phyloP scores from a whole-genome alignment of 30 jellyfish, hydroid and myxozoan genomes.

The Turritopsis rubra region DNA sequence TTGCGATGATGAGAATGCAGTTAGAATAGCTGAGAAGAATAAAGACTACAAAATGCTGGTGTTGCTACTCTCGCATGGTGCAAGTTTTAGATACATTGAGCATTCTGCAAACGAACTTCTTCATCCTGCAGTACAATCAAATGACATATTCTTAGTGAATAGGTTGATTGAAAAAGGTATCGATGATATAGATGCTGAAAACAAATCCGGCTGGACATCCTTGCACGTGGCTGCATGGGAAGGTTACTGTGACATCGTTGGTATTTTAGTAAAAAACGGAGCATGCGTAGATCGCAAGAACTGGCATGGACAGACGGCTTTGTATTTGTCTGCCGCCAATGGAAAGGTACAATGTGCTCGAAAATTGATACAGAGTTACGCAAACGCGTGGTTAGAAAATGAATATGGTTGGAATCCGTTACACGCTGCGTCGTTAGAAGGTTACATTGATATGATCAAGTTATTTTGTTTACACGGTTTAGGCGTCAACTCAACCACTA shows the following conservation, averaged over 20 bases:
- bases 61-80: conserved; percentile 4
- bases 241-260: conserved; percentile 10
- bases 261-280: neutral
- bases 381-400: neutral
- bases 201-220: conserved; percentile 11
- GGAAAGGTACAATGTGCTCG: neutral
- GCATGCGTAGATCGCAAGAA: neutral
- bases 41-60: neutral
- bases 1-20: neutral
- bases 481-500: neutral
- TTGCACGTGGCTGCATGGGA: conserved; percentile 22
- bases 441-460: neutral
- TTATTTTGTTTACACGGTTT: neutral
- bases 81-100: neutral
- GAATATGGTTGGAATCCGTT: conserved; percentile 7
- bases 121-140: neutral
- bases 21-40: neutral
- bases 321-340: neutral
- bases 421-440: neutral
- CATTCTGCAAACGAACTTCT: neutral
- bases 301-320: conserved; percentile 4
- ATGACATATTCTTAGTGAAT: neutral
- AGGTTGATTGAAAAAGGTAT: neutral
- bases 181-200: neutral
- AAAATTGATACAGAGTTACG: neutral